phyloP scores from a whole-genome alignment of 1,140 invertebrate species.

The Phymorhynchus buccinoides region DNA sequence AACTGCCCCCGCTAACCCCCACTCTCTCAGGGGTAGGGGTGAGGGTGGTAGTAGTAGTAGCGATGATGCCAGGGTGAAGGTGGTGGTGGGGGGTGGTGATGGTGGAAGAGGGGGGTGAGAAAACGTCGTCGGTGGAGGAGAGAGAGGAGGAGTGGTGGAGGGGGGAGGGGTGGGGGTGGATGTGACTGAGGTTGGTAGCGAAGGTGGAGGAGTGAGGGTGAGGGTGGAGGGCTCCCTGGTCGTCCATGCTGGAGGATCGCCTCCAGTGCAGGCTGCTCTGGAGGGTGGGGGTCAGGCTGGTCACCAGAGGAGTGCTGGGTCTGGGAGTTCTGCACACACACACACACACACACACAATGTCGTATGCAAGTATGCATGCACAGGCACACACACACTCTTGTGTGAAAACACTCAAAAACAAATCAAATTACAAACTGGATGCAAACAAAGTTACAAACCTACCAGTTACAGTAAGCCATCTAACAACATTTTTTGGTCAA shows the following conservation, averaged over 20 bases:
- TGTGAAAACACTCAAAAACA: background rate
- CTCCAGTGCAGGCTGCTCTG: conserved; percentile 60
- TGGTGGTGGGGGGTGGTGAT: conserved; percentile 17
- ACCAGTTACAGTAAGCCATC: no score
- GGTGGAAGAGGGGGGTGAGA: no score
- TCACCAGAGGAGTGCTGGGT: conserved; percentile 57
- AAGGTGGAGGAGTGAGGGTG: background rate
- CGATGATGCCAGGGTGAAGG: conserved; percentile 9
- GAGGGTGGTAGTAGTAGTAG: no score
- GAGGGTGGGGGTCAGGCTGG: conserved; percentile 66
- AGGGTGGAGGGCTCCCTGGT: background rate
- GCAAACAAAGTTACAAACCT: no score
- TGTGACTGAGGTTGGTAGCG: conserved; percentile 12
- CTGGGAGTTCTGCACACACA: background rate
- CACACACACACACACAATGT: background rate
- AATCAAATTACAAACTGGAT: no score
- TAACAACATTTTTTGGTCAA: no score
- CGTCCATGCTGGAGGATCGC: conserved; percentile 39
- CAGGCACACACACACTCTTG: background rate
- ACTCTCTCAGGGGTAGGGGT: background rate
- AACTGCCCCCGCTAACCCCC: background rate
- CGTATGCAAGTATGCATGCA: background rate
- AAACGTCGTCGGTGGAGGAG: conserved; percentile 32
- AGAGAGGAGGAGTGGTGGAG: conserved; percentile 26
- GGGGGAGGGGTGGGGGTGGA: conserved; percentile 1